Evolutionary conservation across 2,888 invertebrate genomes (phyloP).

Genomic region (Buathra laborator): DNA sequence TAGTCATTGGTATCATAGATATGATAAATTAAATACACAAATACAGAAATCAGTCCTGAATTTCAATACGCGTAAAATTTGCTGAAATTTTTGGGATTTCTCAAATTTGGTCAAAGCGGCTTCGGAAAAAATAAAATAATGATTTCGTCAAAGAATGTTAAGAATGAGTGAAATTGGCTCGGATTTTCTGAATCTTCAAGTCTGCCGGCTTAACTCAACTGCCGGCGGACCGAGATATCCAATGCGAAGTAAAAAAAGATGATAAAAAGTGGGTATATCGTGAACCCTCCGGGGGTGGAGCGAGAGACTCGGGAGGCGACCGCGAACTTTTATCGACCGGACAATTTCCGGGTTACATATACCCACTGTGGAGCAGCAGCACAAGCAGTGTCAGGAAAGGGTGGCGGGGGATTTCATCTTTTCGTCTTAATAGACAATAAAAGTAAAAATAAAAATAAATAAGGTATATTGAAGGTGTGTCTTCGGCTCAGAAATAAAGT

Average conservation of each 20-base stretch:
- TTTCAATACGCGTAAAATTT: too few species aligned
- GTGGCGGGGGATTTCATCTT: slow-evolving; percentile 11
- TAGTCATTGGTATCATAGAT: too few species aligned
- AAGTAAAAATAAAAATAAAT: not conserved
- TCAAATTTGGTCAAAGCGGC: not conserved
- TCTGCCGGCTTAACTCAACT: not conserved
- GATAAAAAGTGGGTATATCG: slow-evolving; percentile 17
- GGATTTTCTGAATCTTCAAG: not conserved
- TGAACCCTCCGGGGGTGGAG: slow-evolving; percentile 40
- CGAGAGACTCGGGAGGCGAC: slow-evolving; percentile 55
- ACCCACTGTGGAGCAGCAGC: slow-evolving; percentile 28
- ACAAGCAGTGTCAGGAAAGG: slow-evolving; percentile 32
- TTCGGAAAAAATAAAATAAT: not conserved
- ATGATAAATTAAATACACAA: too few species aligned
- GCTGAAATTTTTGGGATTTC: not conserved
- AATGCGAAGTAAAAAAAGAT: not conserved
- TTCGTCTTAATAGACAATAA: slow-evolving; percentile 15
- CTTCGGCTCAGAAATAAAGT: not conserved
- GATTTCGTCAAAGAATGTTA: not conserved
- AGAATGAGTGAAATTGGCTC: not conserved
- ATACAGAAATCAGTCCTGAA: too few species aligned
- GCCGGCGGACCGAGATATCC: not conserved
- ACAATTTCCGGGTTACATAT: slow-evolving; percentile 67
- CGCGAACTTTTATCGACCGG: slow-evolving; percentile 66
- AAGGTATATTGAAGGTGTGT: not conserved